Evolutionary conservation across 2,797 vertebrate genomes (phyloP).

Genomic region (Crocodylus rhombifer): DNA sequence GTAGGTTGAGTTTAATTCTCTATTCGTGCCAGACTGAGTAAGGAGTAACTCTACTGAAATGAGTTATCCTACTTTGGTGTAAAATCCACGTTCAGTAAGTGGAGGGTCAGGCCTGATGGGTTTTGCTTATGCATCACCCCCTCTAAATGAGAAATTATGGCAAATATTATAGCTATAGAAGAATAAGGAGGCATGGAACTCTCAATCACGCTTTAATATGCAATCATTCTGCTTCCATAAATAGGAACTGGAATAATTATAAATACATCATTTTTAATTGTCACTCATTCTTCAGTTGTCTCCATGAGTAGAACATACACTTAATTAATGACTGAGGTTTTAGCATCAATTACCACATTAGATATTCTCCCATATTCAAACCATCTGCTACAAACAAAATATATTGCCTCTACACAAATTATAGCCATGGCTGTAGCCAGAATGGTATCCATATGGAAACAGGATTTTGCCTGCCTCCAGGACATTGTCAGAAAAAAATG

Average conservation of each 20-base stretch:
- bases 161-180: conserved; percentile 71
- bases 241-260: conserved; percentile 73
- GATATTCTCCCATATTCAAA: conserved; percentile 62
- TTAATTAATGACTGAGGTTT: conserved; percentile 75
- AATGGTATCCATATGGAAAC: conserved; percentile 19
- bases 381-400: conserved; percentile 72
- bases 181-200: conserved; percentile 72
- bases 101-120: conserved; percentile 66
- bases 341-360: conserved; percentile 62
- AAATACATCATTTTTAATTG: conserved; percentile 73
- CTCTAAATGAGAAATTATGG: conserved; percentile 72
- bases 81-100: conserved; percentile 58
- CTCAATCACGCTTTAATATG: conserved; percentile 73
- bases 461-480: conserved; percentile 40
- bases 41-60: conserved; percentile 48
- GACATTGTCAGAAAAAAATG: conserved; percentile 18
- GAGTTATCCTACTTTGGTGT: conserved; percentile 59
- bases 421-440: background rate
- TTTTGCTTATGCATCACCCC: conserved; percentile 68
- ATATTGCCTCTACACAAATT: conserved; percentile 45
- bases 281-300: conserved; percentile 62
- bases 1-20: conserved; percentile 56
- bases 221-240: conserved; percentile 69
- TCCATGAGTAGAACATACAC: conserved; percentile 67
- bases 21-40: conserved; percentile 37